Base-by-base conservation (phyloP, 2,888 invertebrate species). In the Alviniconcha strummeri region DNA sequence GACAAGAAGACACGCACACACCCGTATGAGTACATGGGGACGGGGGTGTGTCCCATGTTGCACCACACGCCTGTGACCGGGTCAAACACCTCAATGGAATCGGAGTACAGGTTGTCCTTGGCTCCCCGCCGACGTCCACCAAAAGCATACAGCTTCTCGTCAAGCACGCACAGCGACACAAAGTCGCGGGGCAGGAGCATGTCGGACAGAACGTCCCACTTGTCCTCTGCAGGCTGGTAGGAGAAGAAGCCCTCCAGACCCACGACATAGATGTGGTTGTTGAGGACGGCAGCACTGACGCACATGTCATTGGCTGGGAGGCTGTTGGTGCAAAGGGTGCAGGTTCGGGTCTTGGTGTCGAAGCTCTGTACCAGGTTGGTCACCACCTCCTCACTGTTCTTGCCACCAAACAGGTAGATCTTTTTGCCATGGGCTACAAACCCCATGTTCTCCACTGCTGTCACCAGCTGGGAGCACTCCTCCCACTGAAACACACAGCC, bases 361-460 rank as follows among this genome's bases (percentile, higher is more conserved):
- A 88, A 92, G 85, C 90, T 90, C 83, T 92, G 92, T 8, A 92
- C 91, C 72, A 88, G 87, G 83, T 90, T 91, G 11, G 92, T 92
- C 7, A 92, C 92, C n/a, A 91, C 86, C 82, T 92, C 92, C 60
- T 91, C 91, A 84, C 90, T 89, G 85, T 91, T 92, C 84, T 92
- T 92, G 8, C 92, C 92, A 5, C 92, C 92, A 87, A 92, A 91
- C 55, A 92, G 85, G 84, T 89, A 92, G 71, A 92, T 90, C 81
- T 87, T 87, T 79, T 89, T 90, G 5, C 89, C 90, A 84, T 87
- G 89, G 2, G 91, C 88, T 8, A 90, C 90, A 86, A 88, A 92
- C 4, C 92, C 92, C 92, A 92, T 92, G 84, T 92, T 92, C 85
- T 92, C 92, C n/a, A 92, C 91, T 11, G 91, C 90, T 36, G 88